Base-by-base conservation (phyloP, 2,797 vertebrate genomes). In the Neopelma chrysocephalum region DNA sequence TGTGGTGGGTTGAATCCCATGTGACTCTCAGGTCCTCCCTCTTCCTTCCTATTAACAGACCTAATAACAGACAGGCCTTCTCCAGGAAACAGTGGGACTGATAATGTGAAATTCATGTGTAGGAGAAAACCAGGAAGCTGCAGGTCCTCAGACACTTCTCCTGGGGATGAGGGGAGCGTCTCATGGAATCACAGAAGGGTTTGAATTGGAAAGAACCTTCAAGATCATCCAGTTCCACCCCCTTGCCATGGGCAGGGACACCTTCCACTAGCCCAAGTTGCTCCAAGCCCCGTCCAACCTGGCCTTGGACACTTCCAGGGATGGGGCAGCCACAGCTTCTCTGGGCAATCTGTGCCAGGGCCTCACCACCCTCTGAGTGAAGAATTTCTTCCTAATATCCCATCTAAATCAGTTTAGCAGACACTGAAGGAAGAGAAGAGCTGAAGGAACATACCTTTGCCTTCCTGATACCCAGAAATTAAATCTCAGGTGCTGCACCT, bases 331-430 rank as follows among this genome's bases (percentile, higher is more conserved):
- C 57, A 26, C 43, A 83, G 38, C 18, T 65, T 34, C 17, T 10
- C 58, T 32, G n/a, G n/a, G 7, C 0, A 90, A 0, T 3, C 29
- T 9, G 0, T 27, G 10, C n/a, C 25, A 57, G 14, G 36, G n/a
- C 38, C 72, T 90, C 50, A 0, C 3, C 38, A 22, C 14, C 20
- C 14, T 31, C 50, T 0, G 21, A 58, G n/a, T 38, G 25, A 60
- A 43, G 10, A 54, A 42, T 60, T 72, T 10, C 15, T 60, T 23
- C 40, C 60, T 27, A 47, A 42, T 47, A 66, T 20, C 8, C 31
- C 15, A n/a, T 9, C 40, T 66, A 90, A 73, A 73, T 27, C n/a
- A 56, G 25, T 8, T 11, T 26, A 57, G 18, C 62, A 77, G 45
- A 22, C 48, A 40, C 3, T 2, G 16, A 36, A 38, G 31, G 36